phyloP scores from a whole-genome alignment of 2,888 invertebrate genomes.

The Rotaria macrura region DNA sequence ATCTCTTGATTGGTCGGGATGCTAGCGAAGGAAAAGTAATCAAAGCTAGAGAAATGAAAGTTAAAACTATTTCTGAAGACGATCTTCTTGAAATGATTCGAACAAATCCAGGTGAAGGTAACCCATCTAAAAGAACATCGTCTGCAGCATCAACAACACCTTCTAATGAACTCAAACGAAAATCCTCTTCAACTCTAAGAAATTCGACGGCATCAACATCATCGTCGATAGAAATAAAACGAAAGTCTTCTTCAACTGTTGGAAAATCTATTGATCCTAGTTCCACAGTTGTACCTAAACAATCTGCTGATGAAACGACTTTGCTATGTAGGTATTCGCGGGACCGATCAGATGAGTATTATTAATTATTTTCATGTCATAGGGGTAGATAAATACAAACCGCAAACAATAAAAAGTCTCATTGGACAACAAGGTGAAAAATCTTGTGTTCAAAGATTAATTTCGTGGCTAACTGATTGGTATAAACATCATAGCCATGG shows the following conservation, averaged over 20 bases:
- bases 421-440: slow-evolving; percentile 8
- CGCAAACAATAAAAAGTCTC: neutral
- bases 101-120: neutral
- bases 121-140: neutral
- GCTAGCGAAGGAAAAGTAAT: slow-evolving; percentile 69
- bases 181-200: neutral
- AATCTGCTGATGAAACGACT: neutral
- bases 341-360: neutral
- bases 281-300: neutral
- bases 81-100: neutral
- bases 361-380: neutral
- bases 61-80: neutral
- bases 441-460: slow-evolving; percentile 10
- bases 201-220: neutral
- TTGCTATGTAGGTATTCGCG: neutral
- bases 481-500: neutral
- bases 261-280: neutral
- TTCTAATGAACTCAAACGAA: neutral
- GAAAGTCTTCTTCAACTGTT: neutral
- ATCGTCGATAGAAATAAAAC: neutral
- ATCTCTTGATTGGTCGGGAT: slow-evolving; percentile 72
- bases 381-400: neutral
- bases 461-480: neutral
- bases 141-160: neutral
- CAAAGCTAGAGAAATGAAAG: slow-evolving; percentile 51